Base-by-base conservation (phyloP, 2,797 vertebrate genomes). In the Cetoscarus ocellatus region DNA sequence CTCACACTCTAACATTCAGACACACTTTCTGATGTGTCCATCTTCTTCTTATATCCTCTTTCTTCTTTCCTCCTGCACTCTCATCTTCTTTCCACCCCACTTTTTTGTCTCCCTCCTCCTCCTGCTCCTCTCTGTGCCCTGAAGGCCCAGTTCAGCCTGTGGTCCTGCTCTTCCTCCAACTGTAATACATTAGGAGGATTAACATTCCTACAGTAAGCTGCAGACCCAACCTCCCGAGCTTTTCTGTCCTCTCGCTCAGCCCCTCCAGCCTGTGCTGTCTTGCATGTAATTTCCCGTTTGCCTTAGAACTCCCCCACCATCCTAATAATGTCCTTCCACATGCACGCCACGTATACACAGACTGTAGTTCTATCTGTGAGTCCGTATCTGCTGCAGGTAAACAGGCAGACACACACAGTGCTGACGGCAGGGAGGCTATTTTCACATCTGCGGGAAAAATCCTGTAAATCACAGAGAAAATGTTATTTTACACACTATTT, bases 111-210 rank as follows among this genome's bases (percentile, higher is more conserved):
- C 68, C 35, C 13, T 50, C 70, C 19, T 17, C 15, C 7, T 36
- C 40, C 56, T 79, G 56, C 56, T 39, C 38, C 52, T 67, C 56
- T 40, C 72, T 13, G 13, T 69, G 67, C 62, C 77, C 85, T 55
- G 19, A 35, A 75, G 83, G 81, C 64, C 47, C 38, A 17, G 62
- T 85, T 60, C 83, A 80, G 79, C 77, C 83, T 81, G 76, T 79
- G 85, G 84, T 86, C 85, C 79, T 79, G 76, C 83, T 84, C 87
- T 84, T 77, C 77, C 86, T 88, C 86, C 86, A 82, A 94, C 88
- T 94, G 89, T 93, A 91, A 90, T 90, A 93, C 91, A 92, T 92
- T 93, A 91, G 86, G 52, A 75, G 90, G 92, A 93, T 94, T 94
- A 93, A 93, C 88, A 94, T 94, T 94, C 93, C 93, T 62, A 58